Evolutionary conservation across 2,797 vertebrate species (phyloP).

Genomic region (Coregonus suidteri): DNA sequence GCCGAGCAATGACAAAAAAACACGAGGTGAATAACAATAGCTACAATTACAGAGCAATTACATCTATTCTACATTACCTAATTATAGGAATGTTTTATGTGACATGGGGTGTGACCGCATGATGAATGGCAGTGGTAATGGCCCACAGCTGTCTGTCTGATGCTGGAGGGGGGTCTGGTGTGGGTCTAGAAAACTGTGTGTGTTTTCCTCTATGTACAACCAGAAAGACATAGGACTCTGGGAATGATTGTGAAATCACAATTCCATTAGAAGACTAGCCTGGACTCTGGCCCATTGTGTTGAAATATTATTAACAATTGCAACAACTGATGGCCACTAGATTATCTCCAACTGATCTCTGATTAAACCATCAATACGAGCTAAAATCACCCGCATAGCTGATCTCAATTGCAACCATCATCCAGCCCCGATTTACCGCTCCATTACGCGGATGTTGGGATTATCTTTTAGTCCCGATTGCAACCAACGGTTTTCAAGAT

Average conservation of each 20-base stretch:
- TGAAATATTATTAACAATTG: too few species aligned
- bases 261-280: too few species aligned
- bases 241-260: neutral
- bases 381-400: too few species aligned
- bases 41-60: conserved; percentile 52
- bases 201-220: neutral
- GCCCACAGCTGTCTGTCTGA: neutral
- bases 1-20: conserved; percentile 34
- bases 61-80: conserved; percentile 31
- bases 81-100: conserved; percentile 38
- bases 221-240: neutral
- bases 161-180: neutral
- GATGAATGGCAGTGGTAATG: conserved; percentile 9
- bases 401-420: too few species aligned
- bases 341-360: too few species aligned
- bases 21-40: conserved; percentile 52
- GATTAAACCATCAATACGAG: too few species aligned
- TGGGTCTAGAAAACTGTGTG: neutral
- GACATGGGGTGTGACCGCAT: conserved; percentile 31
- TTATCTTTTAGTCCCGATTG: too few species aligned
- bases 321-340: too few species aligned
- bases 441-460: too few species aligned
- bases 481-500: too few species aligned
- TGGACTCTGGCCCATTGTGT: too few species aligned
- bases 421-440: too few species aligned